Percentiles rank a stretch among this genome's conserved stretches.
phyloP scores from a whole-genome alignment of 2,797 vertebrate genomes.

The Melanotaenia trifasciata region DNA sequence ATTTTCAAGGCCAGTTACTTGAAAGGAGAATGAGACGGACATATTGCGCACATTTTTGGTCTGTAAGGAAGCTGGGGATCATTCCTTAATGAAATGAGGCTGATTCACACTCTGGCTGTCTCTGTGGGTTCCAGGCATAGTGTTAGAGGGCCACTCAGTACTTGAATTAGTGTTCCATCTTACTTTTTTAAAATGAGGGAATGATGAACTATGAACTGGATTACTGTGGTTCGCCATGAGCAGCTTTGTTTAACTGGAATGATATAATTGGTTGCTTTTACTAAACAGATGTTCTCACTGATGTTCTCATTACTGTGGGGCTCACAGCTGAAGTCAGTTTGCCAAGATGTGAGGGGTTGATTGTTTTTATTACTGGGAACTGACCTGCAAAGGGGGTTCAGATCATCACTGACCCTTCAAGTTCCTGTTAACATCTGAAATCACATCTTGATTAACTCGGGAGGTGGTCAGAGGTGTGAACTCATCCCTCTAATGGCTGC shows the following conservation, averaged over 20 bases:
- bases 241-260: slow-evolving; percentile 1
- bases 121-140: slow-evolving; percentile 30
- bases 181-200: too few species aligned
- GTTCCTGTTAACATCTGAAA: slow-evolving; percentile 25
- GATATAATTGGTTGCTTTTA: neutral
- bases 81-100: slow-evolving; percentile 49
- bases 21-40: slow-evolving; percentile 61
- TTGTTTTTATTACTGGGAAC: neutral
- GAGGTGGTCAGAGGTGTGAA: slow-evolving; percentile 46
- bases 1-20: slow-evolving; percentile 76
- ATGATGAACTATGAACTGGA: neutral
- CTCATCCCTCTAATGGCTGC: slow-evolving; percentile 72
- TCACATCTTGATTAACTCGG: slow-evolving; percentile 19
- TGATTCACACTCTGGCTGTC: slow-evolving; percentile 53
- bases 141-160: slow-evolving; percentile 22
- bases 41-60: slow-evolving; percentile 69
- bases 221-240: slow-evolving; percentile 7
- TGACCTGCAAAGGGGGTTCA: neutral
- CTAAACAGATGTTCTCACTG: neutral
- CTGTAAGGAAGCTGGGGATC: slow-evolving; percentile 68
- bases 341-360: neutral
- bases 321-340: neutral
- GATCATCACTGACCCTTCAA: neutral
- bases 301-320: neutral
- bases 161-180: slow-evolving; percentile 2